Evolutionary conservation across 2,113 vertebrate species (phyloP), one percentile per base, ranked within the genome.

Genomic region (Pseudorasbora parva): DNA sequence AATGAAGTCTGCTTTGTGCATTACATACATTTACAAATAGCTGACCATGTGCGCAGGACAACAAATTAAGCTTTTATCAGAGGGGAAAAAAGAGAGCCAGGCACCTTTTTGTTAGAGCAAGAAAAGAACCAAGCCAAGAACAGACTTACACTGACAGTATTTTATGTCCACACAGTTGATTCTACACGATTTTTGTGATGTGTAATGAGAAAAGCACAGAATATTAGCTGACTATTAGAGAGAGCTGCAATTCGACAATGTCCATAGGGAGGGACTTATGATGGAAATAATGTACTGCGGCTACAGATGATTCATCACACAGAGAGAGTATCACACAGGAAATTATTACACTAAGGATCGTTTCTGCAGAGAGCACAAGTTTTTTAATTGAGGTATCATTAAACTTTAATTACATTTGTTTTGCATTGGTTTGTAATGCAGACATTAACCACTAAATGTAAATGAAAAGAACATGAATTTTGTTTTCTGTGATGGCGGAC

Each of bases 171-270:
- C 68, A 72, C n/a, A 84, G 82, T 45, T 85, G 74, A 75, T 78
- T 82, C 73, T 74, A 57, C 57, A 72, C 41, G 56, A 60, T 23
- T 84, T 86, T 82, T 88, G 68, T 74, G 72, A 84, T 86, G 76
- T 88, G 78, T 74, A 47, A 86, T 86, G 76, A 69, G 75, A 81
- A 85, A 83, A 54, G 74, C 68, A 75, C 57, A 43, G 27, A 8
- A 78, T 56, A 15, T 43, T 73, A 17, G 56, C 47, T 74, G 68
- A 86, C 83, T 81, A 54, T 69, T 75, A 79, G 49, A 59, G 60
- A 25, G 25, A 5, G 47, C 59, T 78, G 73, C 84, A 74, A 82
- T 23, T 41, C 56, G n/a, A 37, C 30, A 21, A 19, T 4, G 81
- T 82, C 83, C 71, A 41, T 33, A 25, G 69, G 64, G 75, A 79